Conservation (phyloP, 2,888 invertebrate genomes). For the Neoscelio sp. region DNA sequence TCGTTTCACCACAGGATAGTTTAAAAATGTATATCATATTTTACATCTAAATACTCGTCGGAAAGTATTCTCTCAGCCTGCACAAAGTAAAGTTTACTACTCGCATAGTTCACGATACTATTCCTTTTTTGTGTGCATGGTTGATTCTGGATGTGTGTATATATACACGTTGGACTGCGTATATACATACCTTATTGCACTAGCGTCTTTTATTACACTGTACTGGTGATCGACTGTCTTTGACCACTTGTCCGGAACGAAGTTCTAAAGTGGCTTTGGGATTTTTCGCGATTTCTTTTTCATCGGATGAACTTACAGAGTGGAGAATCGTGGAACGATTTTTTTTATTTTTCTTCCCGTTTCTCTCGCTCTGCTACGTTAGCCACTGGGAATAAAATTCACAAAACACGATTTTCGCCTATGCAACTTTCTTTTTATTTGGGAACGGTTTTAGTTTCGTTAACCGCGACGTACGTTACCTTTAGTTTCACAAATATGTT, state of each 20-base stretch:
- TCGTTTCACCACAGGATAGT: no score
- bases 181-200: slow-evolving; percentile 61
- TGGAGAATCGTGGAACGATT: no score
- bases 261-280: slow-evolving; percentile 6
- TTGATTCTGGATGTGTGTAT: slow-evolving; percentile 27
- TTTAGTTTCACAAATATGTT: no score
- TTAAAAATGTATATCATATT: no score
- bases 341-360: no score
- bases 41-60: slow-evolving; percentile 37
- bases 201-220: slow-evolving; percentile 36
- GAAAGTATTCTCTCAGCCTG: slow-evolving; percentile 38
- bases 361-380: neutral
- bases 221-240: slow-evolving; percentile 47
- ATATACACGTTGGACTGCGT: slow-evolving; percentile 49
- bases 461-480: no score
- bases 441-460: no score
- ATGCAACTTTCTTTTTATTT: no score
- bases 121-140: slow-evolving; percentile 54
- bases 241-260: slow-evolving; percentile 16
- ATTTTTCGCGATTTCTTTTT: slow-evolving; percentile 2
- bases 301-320: no score
- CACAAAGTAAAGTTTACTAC: slow-evolving; percentile 52
- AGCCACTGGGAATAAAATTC: no score
- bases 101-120: slow-evolving; percentile 44
- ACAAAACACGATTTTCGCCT: no score